Percentiles rank a stretch among this genome's conserved stretches.
These are phyloP conservation scores for Chromis chromis DNA, from an alignment of 2,797 vertebrate species.

Conservation along the genomic window DNA sequence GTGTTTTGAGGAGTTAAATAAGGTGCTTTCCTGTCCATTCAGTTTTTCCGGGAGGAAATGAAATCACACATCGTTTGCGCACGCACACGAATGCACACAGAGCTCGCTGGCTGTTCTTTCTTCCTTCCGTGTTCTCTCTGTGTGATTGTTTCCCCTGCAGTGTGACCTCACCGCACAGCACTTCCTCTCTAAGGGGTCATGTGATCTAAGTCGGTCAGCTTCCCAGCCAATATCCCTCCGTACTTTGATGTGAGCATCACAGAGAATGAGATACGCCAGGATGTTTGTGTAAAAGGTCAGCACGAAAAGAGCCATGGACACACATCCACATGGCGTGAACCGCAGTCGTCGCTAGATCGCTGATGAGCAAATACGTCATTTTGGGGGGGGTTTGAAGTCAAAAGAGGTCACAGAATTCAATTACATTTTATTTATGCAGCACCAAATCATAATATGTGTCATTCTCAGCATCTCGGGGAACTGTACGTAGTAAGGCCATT, in stretches of 20 bases:
- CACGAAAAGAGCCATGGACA: constrained; percentile 25
- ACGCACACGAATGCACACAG: constrained; percentile 29
- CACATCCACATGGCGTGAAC: constrained; percentile 5
- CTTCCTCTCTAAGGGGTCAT: constrained; percentile 70
- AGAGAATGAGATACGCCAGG: constrained; percentile 26
- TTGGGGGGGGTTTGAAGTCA: not conserved
- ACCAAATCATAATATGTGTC: not conserved
- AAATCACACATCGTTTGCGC: constrained; percentile 56
- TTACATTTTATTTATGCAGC: not conserved
- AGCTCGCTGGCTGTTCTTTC: constrained; percentile 49
- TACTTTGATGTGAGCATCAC: constrained; percentile 64
- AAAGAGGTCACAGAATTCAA: not conserved
- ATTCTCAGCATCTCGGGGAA: not conserved
- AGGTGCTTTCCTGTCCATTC: constrained; percentile 66
- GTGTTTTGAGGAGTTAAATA: constrained; percentile 48
- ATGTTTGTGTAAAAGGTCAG: constrained; percentile 48
- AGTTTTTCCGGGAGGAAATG: constrained; percentile 76
- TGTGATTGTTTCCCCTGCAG: constrained; percentile 69
- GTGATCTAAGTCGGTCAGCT: constrained; percentile 63
- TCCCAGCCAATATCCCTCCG: constrained; percentile 41
- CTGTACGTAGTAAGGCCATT: not conserved
- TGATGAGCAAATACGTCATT: constrained; percentile 4
- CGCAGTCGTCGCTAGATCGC: not conserved
- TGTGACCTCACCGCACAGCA: constrained; percentile 66
- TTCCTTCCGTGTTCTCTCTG: constrained; percentile 80